Evolutionary conservation across 2,113 vertebrate genomes (phyloP).

Genomic region (Halichoeres trimaculatus): DNA sequence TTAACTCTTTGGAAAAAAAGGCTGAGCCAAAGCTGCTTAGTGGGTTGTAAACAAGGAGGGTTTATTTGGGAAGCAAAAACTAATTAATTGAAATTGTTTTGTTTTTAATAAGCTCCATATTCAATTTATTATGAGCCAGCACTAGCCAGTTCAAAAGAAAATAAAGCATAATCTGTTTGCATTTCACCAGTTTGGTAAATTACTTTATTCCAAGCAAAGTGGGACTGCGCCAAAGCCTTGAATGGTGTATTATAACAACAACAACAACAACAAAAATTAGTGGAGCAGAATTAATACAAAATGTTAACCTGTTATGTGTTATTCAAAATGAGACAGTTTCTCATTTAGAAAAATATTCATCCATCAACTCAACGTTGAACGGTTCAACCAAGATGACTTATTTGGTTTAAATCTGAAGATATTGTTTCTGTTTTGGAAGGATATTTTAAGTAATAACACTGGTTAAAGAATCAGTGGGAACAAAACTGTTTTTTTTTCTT

Average conservation of each 20-base stretch:
- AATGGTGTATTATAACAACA: too few relatives aligned
- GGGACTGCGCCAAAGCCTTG: too few relatives aligned
- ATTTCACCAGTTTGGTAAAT: not conserved
- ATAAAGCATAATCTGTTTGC: not conserved
- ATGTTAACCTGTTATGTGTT: not conserved
- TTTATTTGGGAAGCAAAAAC: conserved; percentile 19
- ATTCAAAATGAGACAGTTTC: not conserved
- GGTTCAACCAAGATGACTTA: too few relatives aligned
- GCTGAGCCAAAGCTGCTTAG: not conserved
- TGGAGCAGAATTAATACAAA: not conserved
- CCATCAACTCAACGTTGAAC: too few relatives aligned
- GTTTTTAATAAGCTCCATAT: not conserved
- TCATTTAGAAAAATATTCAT: too few relatives aligned
- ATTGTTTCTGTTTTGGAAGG: too few relatives aligned
- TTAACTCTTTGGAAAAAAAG: conserved; percentile 26
- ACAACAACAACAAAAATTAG: too few relatives aligned
- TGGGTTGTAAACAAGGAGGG: conserved; percentile 16
- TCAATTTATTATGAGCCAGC: not conserved
- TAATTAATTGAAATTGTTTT: not conserved
- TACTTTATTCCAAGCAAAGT: not conserved
- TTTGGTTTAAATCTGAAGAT: too few relatives aligned
- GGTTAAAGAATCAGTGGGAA: too few relatives aligned
- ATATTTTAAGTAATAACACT: too few relatives aligned
- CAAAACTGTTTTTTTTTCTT: too few relatives aligned
- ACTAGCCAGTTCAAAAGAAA: not conserved